A percentile compares a stretch with the other conserved stretches of the same genome.
Conservation (phyloP, 2,113 vertebrate species). For the Laticauda laticaudata region DNA sequence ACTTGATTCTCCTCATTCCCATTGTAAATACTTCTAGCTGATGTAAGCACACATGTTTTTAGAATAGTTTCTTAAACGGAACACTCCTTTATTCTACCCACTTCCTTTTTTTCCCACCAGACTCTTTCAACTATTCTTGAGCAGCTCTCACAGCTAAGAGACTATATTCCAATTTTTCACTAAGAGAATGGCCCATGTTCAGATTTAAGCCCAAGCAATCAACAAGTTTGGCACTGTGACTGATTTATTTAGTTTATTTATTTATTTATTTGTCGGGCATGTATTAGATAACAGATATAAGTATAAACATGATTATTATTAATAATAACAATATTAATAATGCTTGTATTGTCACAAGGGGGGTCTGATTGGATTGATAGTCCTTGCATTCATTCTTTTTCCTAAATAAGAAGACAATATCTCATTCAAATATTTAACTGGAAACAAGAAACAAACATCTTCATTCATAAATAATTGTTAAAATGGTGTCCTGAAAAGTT, state of each 20-base stretch:
- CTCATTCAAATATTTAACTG: background rate
- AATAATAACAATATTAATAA: no score
- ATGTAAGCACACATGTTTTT: background rate
- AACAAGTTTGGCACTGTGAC: background rate
- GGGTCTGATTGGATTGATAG: background rate
- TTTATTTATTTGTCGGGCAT: no score
- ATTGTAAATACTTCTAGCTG: background rate
- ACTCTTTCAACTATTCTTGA: background rate
- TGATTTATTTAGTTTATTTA: no score
- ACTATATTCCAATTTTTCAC: background rate
- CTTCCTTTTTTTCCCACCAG: background rate
- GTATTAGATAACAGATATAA: no score
- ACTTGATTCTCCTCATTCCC: background rate
- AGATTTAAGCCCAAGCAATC: background rate
- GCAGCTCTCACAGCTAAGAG: background rate
- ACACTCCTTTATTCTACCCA: background rate
- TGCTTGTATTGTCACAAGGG: no score
- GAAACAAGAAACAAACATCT: background rate
- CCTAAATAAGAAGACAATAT: background rate
- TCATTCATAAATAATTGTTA: background rate
- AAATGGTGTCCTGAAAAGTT: background rate
- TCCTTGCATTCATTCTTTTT: background rate
- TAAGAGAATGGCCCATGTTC: background rate
- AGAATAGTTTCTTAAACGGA: background rate
- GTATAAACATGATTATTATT: no score